Evolutionary conservation across 2,113 vertebrate species (phyloP).

Genomic region (Sus scrofa): T2T-Sscrofa CM000824.6:77478001-77478500

Average conservation of each 20-base stretch:
- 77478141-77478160: neutral
- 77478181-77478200: no score
- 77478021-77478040: neutral
- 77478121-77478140: neutral
- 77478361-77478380: conserved; percentile 1
- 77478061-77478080: neutral
- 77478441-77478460: no score
- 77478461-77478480: no score
- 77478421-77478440: neutral
- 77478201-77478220: neutral
- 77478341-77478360: neutral
- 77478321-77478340: neutral
- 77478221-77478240: neutral
- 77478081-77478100: neutral
- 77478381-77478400: neutral
- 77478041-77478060: neutral
- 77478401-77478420: neutral
- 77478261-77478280: neutral
- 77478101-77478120: neutral
- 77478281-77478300: neutral
- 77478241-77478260: neutral
- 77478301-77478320: neutral
- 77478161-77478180: neutral
- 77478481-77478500: no score
- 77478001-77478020: neutral